Conservation (phyloP, 2,888 invertebrate genomes). For the Cheilosia vernalis region DNA sequence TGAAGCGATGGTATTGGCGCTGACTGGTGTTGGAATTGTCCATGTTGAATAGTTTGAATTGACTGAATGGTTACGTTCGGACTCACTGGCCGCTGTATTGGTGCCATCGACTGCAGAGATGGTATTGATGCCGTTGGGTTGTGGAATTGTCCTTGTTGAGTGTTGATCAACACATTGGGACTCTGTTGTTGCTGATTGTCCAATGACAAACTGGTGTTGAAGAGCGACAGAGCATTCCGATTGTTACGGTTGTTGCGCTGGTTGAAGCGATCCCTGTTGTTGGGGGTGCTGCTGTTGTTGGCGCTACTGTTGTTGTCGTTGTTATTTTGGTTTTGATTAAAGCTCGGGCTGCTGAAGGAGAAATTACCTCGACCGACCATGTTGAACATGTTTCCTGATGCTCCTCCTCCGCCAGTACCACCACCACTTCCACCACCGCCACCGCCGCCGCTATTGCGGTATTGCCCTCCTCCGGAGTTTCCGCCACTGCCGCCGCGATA, state of each 20-base stretch:
- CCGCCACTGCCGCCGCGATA: slow-evolving; percentile 76
- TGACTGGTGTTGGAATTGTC: slow-evolving; percentile 24
- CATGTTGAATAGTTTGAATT: background rate
- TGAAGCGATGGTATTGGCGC: slow-evolving; percentile 40
- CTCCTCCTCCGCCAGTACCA: slow-evolving; percentile 37
- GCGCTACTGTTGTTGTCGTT: slow-evolving; percentile 32
- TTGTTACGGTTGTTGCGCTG: slow-evolving; percentile 76
- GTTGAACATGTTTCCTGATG: slow-evolving; percentile 59
- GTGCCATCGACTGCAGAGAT: slow-evolving; percentile 58
- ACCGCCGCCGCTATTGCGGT: slow-evolving; percentile 72
- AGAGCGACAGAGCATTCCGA: slow-evolving; percentile 76
- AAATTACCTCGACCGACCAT: slow-evolving; percentile 78
- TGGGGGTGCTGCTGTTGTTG: slow-evolving; percentile 37
- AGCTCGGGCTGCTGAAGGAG: slow-evolving; percentile 77
- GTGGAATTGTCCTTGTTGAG: slow-evolving; percentile 16
- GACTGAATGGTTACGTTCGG: background rate
- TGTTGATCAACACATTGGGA: background rate
- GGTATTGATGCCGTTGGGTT: slow-evolving; percentile 20
- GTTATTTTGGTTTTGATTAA: slow-evolving; percentile 65
- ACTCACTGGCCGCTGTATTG: slow-evolving; percentile 17
- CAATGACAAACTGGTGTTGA: slow-evolving; percentile 65
- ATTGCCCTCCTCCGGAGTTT: slow-evolving; percentile 76
- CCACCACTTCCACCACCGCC: slow-evolving; percentile 28
- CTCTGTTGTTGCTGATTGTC: slow-evolving; percentile 49
- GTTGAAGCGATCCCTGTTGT: slow-evolving; percentile 78